A percentile compares a stretch with the other conserved stretches of the same genome.
These are phyloP conservation scores for Strix uralensis DNA, from an alignment of 2,113 vertebrate genomes.

Conservation along the genomic window DNA sequence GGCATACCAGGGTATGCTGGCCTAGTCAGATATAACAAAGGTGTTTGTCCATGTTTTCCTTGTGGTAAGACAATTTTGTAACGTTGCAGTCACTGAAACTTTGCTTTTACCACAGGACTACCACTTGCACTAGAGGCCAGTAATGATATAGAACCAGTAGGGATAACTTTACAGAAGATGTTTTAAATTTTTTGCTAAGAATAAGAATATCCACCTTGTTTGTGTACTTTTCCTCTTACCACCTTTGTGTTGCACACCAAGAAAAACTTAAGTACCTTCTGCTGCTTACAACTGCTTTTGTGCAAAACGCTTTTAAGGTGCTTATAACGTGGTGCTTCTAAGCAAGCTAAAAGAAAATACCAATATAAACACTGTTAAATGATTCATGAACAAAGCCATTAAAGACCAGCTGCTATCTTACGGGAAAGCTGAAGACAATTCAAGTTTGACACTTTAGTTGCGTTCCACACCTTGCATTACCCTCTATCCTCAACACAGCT, in stretches of 20 bases:
- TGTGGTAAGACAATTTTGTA: not conserved
- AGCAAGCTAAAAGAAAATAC: conserved; percentile 40
- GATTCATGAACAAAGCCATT: conserved; percentile 47
- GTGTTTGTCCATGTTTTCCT: not conserved
- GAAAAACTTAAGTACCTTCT: conserved; percentile 9
- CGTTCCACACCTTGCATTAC: not conserved
- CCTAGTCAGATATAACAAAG: not conserved
- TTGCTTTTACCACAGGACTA: not conserved
- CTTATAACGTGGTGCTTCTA: conserved; percentile 31
- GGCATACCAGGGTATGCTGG: not conserved
- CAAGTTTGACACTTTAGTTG: not conserved
- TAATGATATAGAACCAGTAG: not conserved
- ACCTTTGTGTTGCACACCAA: not conserved
- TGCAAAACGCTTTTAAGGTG: conserved; percentile 68
- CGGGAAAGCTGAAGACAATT: conserved; percentile 21
- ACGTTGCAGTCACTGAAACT: not conserved
- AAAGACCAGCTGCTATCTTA: conserved; percentile 21
- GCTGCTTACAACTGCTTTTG: conserved; percentile 33
- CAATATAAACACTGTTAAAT: conserved; percentile 31
- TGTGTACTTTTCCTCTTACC: not conserved
- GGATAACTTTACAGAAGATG: not conserved
- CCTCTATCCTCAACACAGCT: not conserved
- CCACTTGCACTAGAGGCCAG: not conserved
- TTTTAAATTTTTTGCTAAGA: not conserved
- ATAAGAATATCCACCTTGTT: not conserved